Evolutionary conservation across 1,140 invertebrate genomes (phyloP), one percentile per base, ranked within the genome.

Genomic region (Drosophila novamexicana): DNA sequence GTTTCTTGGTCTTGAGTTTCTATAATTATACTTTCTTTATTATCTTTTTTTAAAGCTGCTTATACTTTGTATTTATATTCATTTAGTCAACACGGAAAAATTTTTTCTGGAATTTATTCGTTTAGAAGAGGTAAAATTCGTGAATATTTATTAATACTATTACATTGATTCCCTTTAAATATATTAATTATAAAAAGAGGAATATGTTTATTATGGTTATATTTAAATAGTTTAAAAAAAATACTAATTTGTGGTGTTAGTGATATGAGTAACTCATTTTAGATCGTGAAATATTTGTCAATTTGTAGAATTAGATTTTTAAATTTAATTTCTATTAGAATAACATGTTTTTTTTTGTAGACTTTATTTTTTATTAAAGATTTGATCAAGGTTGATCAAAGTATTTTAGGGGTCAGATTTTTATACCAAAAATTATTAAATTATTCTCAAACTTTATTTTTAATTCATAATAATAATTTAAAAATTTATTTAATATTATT

Each of bases 161-260:
- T 94, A 88, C 94, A 95, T 94, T 94, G 91, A 93, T 84, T 94
- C 73, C 93, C 94, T 82, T 93, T 95, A 93, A 94, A 94, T 94
- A 79, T 94, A 72, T 85, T 95, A 76, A 83, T 94, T 94, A 88
- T 94, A 91, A 93, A 93, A 85, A 81, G 92, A 83, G 93, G 93
- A 80, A 92, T 89, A 90, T 92, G 93, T 90, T 86, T 92, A 77
- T 91, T 93, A 90, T 93, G 91, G 91, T 91, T 93, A 92, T 93
- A 93, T 93, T 94, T 94, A 94, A 93, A 93, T 94, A 93, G 93
- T 94, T 94, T 94, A 94, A 91, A 62, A 93, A 18, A 94, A 94
- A 94, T 93, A 89, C 93, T 94, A 92, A 94, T 94, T 94, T 94
- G 94, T 94, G 94, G 93, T 74, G 72, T 94, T 93, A 94, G 93